These are phyloP conservation scores for Belgica antarctica DNA, from an alignment of 2,888 invertebrate species.

Conservation along the genomic window DNA sequence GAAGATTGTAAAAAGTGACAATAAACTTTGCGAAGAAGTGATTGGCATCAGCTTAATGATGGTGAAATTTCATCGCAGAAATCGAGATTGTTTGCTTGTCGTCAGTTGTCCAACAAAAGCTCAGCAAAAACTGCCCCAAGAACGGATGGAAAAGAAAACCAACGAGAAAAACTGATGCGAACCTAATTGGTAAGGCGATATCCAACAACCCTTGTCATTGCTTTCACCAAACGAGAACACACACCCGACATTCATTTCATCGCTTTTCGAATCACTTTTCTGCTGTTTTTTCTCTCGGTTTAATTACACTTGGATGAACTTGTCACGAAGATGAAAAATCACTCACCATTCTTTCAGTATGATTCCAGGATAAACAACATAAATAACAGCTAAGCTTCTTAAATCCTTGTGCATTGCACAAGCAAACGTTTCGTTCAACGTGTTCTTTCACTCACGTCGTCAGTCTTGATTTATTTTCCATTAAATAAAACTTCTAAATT, in stretches of 20 bases:
- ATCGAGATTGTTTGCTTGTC: too few species aligned
- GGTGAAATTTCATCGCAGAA: too few species aligned
- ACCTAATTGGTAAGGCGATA: background rate
- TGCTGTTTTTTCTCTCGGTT: background rate
- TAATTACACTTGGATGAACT: background rate
- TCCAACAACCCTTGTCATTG: background rate
- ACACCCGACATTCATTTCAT: background rate
- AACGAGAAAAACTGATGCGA: background rate
- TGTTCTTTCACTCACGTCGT: background rate
- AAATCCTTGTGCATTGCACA: background rate
- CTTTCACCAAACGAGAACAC: background rate
- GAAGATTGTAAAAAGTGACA: too few species aligned
- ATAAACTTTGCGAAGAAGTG: too few species aligned
- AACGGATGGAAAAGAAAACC: too few species aligned
- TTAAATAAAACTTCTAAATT: background rate
- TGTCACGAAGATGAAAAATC: conserved; percentile 13
- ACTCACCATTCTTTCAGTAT: background rate
- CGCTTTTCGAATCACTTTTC: background rate
- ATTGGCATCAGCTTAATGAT: too few species aligned
- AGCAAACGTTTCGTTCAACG: background rate
- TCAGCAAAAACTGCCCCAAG: too few species aligned
- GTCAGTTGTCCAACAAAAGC: too few species aligned
- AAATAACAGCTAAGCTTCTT: background rate
- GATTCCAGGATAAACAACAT: background rate
- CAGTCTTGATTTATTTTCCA: background rate